Evolutionary conservation across 2,113 vertebrate genomes (phyloP), one percentile per base, ranked within the genome.

Genomic region (Apistogramma diplotaenia): DNA sequence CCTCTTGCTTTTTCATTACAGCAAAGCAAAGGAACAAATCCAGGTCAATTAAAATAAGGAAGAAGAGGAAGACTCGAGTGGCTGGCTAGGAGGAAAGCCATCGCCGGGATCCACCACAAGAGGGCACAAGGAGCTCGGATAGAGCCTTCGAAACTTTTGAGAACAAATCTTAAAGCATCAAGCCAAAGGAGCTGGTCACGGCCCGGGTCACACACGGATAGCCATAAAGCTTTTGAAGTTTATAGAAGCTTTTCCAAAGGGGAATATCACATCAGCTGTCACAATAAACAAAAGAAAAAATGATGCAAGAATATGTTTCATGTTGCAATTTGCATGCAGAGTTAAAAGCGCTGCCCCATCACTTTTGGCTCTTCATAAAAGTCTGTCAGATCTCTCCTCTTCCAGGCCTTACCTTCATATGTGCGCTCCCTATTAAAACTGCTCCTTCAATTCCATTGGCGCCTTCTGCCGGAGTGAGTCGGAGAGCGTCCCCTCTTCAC

Each of bases 21-120:
- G 92, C 85, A 84, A 90, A 91, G 88, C 89, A 93, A 91, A 91
- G 86, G 87, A 91, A 93, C 92, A 93, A 92, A 95, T 95, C 91
- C 94, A 95, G 94, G 94, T 94, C 93, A 95, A 93, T 94, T 93
- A 92, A 91, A 94, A 88, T 83, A 89, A 90, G 88, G 87, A 88
- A 83, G 75, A 79, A 86, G 91, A 89, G 80, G 84, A 51, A 70
- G 82, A 74, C 29, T 61, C 43, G 78, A 78, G 74, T 67, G 78
- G 73, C 43, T 65, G 84, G 82, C 79, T 23, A 71, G 2, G 23
- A 71, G 59, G 8, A 61, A 51, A 9, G n/a, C 54, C 82, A 79
- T 21, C 33, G 25, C 89, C 15, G 0, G 11, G 12, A 18, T 67
- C 58, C 40, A 85, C 90, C 93, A 89, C 93, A 61, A 87, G 92